A percentile compares a stretch with the other conserved stretches of the same genome.
Evolutionary conservation across 2,888 invertebrate genomes (phyloP).

Genomic region (Bimastos eiseni): DNA sequence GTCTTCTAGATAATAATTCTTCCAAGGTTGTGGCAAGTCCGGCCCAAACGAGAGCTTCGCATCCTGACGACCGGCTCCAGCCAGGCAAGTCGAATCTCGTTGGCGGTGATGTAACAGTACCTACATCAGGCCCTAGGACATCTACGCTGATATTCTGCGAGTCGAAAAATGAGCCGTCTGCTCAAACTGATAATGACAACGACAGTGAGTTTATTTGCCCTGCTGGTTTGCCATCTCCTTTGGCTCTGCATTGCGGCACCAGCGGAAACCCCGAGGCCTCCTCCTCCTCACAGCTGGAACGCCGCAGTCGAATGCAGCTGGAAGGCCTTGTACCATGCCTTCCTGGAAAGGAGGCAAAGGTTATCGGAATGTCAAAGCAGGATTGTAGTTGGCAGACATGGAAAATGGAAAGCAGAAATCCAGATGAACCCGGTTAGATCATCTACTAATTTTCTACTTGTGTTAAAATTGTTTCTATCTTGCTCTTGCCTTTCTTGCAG

Average conservation of each 20-base stretch:
- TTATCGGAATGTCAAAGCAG: background rate
- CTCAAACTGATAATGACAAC: constrained; percentile 8
- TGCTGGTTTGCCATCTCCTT: background rate
- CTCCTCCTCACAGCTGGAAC: background rate
- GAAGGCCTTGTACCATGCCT: constrained; percentile 15
- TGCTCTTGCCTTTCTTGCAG: background rate
- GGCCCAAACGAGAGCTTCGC: background rate
- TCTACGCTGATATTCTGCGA: background rate
- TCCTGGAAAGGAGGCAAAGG: constrained; percentile 20
- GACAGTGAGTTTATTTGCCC: background rate
- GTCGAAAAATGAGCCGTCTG: background rate
- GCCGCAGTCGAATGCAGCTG: constrained; percentile 21
- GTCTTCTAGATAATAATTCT: constrained; percentile 6
- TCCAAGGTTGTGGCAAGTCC: background rate
- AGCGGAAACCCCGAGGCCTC: background rate
- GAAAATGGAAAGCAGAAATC: constrained; percentile 10
- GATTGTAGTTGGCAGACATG: background rate
- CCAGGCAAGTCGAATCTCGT: constrained; percentile 1
- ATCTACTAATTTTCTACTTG: background rate
- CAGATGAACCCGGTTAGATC: background rate
- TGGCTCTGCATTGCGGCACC: background rate
- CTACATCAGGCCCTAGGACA: background rate
- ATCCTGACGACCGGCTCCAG: constrained; percentile 13
- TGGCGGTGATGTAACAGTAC: background rate
- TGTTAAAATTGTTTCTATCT: background rate